phyloP scores from a whole-genome alignment of 1,140 invertebrate genomes.

The Cheumatopsyche charites region DNA sequence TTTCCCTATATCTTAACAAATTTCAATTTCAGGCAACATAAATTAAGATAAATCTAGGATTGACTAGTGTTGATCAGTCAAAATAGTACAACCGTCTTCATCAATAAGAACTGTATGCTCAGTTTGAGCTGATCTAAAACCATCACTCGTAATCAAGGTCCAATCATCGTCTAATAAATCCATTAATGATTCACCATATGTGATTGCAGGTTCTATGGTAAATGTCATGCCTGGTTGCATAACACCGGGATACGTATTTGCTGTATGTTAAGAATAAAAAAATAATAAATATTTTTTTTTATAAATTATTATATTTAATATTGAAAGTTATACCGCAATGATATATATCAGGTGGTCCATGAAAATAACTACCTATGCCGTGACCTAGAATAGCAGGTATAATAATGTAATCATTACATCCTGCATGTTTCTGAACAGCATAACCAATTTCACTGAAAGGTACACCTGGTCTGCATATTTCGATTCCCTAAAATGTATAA shows the following conservation, averaged over 20 bases:
- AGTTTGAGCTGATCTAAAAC: conserved; percentile 83
- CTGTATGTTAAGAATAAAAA: no score
- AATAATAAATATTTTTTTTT: neutral
- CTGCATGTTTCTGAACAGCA: conserved; percentile 69
- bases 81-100: conserved; percentile 70
- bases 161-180: conserved; percentile 83
- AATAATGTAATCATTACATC: conserved; percentile 68
- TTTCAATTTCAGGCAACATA: neutral
- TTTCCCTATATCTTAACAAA: neutral
- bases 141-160: conserved; percentile 83
- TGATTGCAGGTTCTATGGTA: conserved; percentile 91
- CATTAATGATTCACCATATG: conserved; percentile 72
- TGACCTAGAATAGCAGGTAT: conserved; percentile 87
- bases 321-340: conserved; percentile 72
- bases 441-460: conserved; percentile 78
- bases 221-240: conserved; percentile 93
- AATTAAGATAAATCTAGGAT: neutral
- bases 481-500: conserved; percentile 66
- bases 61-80: conserved; percentile 63
- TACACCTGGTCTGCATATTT: conserved; percentile 76
- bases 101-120: conserved; percentile 93
- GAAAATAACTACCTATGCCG: conserved; percentile 92
- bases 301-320: no score
- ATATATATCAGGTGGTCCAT: conserved; percentile 88
- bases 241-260: conserved; percentile 69